Evolutionary conservation across 2,113 vertebrate species (phyloP).

Genomic region (Vulpes ferrilata): DNA sequence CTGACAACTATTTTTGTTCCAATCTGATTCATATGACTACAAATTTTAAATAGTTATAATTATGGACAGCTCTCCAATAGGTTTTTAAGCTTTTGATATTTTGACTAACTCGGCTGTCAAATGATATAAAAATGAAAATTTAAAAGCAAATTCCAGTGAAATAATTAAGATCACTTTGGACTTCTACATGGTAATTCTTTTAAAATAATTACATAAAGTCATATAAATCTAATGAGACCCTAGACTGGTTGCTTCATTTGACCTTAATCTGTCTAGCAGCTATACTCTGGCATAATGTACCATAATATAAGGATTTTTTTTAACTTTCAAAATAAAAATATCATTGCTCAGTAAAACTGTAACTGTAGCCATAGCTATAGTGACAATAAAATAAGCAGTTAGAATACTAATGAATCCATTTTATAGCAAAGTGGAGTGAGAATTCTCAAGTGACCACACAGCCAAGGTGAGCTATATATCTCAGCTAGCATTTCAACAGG

Average conservation of each 20-base stretch:
- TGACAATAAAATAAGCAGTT: not conserved
- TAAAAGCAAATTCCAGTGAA: not conserved
- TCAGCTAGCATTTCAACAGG: conserved; percentile 23
- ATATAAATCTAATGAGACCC: not conserved
- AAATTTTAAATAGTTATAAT: not conserved
- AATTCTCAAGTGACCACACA: not conserved
- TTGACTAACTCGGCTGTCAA: not conserved
- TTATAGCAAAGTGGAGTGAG: conserved; percentile 6
- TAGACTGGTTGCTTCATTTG: not conserved
- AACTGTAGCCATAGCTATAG: not conserved
- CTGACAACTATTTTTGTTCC: not conserved
- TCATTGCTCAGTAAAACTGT: not conserved
- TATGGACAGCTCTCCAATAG: not conserved
- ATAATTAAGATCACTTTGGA: not conserved
- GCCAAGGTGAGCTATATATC: not conserved
- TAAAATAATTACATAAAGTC: conserved; percentile 1
- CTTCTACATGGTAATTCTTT: not conserved
- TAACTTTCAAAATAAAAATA: conserved; percentile 52
- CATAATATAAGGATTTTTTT: not conserved
- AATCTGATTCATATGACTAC: not conserved
- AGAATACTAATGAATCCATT: conserved; percentile 48
- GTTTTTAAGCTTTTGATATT: not conserved
- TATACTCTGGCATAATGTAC: not conserved
- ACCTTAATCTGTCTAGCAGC: not conserved
- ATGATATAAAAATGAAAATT: not conserved